Evolutionary conservation across 2,797 vertebrate genomes (phyloP), one percentile per base, ranked within the genome.

Genomic region (Phalloptychus januarius): DNA sequence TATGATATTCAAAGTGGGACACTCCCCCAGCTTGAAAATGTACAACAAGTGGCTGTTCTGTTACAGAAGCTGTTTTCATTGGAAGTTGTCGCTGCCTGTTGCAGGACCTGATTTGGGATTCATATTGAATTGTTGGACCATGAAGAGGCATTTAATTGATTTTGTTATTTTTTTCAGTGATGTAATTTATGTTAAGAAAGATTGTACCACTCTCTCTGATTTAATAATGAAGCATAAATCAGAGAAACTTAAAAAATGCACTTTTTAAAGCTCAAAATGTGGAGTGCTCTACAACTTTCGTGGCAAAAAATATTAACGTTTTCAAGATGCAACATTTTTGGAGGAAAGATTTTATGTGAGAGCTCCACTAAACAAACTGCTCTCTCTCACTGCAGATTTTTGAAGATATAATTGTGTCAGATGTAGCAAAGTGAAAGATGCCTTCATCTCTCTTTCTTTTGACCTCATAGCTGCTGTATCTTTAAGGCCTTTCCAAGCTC

Each of bases 401-500:
- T 80, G 50, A 84, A 38, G 72, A 71, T 56, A 50, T 71, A 20
- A 58, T n/a, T 50, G 77, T 20, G 23, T 72, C 74, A 48, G 56
- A 86, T 42, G 46, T 65, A 85, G 70, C 25, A 4, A 79, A 33
- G 61, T 56, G 77, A 78, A 65, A 56, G 72, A 84, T 84, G 86
- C 85, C 83, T 90, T 93, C 71, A 73, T 81, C 50, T 85, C 74
- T 73, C 65, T 82, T 87, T 76, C 56, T 76, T 82, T 80, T 82
- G 81, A 54, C 79, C 44, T 87, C 72, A 80, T 87, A 74, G 38
- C 40, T 88, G 84, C 88, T 88, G 78, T 82, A 79, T 82, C 8
- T 15, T 77, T 28, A 80, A 70, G 46, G 83, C 82, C 52, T 84
- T 85, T 54, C 71, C 15, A 36, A 76, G 63, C 56, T 28, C 70